Base-by-base conservation (phyloP, 2,797 vertebrate species). In the Peromyscus eremicus region DNA sequence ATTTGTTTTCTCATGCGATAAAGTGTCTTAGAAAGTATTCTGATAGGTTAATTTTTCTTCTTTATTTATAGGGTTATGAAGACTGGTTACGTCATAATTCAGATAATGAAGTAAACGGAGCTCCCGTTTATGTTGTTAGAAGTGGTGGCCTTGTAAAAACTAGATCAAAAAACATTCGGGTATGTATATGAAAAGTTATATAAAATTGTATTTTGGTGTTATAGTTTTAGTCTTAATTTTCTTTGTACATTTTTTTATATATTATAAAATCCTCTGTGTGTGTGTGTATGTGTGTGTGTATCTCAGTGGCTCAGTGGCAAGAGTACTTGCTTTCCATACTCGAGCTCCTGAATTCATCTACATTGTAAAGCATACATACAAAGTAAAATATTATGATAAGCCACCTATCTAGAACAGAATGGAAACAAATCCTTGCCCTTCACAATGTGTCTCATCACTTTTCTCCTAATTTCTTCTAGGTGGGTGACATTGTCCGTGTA, bases 61-160 rank as follows among this genome's bases (percentile, higher is more conserved):
- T 70, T 86, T 70, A 86, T 70, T 86, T 52, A 5, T 27, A 86
- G 84, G 84, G 84, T 99, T 99, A 99, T 90, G 99, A 99, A 98
- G 99, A 99, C 96, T 99, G 99, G 99, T 98, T 99, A 94, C 99
- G 99, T 79, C 99, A 99, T 98, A 99, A 99, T 97, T 99, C 99
- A 6, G 99, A 99, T 98, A 99, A 99, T 92, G 99, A 99, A 99
- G 99, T 99, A 89, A 99, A 99, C 0, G 99, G 99, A 90, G 99
- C 99, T 95, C 99, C 99, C 0, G 99, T 99, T 95, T 99, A 99
- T 97, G 99, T 99, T 95, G 99, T 99, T 96, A 99, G 99, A 98
- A 99, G 99, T 87, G 99, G 99, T 97, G 99, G 99, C 98, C 99
- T 99, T 98, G 99, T 99, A 21, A 99, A 99, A 98, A 99, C 99